Evolutionary conservation across 1,140 invertebrate genomes (phyloP), one percentile per base, ranked within the genome.

Genomic region (Drosophila saltans): DNA sequence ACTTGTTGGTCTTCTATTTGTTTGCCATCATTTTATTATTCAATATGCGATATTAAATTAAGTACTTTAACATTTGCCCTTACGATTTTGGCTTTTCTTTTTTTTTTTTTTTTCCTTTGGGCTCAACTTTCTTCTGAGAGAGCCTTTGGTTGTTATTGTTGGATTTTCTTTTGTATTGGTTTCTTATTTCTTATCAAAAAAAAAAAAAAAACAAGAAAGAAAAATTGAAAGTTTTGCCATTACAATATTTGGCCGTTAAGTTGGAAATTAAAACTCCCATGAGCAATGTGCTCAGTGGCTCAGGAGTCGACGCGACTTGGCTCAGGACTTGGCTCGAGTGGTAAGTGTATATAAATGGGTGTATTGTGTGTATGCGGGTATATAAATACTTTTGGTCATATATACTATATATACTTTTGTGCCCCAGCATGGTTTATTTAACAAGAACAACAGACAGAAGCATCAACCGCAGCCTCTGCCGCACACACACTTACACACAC

Each of bases 191-290:
- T 16, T 16, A 16, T 16, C 16, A 16, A 16, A 16, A 16, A 16
- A 16, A 16, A 16, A 16, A 16, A 16, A 16, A 16, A 16, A 16
- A 16, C 16, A 16, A 16, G 16, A 16, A 16, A 16, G 16, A 16
- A 16, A 16, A 88, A 82, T 81, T 86, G 88, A 80, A 86, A 82
- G 69, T 86, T 52, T 88, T 73, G 64, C 72, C 81, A 78, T 85
- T 80, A 78, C 84, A 75, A 64, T 71, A 86, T 78, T 81, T 81
- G 33, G 33, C 33, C 72, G 76, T 82, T 77, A 74, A 82, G 79
- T 86, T 86, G 76, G 83, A 80, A 88, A 88, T 86, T 70, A 86
- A 84, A 83, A 71, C 45, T 76, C 76, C 79, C 74, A 80, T 60
- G 83, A 77, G 76, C 59, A 77, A 52, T 52, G 21, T 10, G 45